phyloP scores from a whole-genome alignment of 2,888 invertebrate genomes.

The Gortyna flavago region DNA sequence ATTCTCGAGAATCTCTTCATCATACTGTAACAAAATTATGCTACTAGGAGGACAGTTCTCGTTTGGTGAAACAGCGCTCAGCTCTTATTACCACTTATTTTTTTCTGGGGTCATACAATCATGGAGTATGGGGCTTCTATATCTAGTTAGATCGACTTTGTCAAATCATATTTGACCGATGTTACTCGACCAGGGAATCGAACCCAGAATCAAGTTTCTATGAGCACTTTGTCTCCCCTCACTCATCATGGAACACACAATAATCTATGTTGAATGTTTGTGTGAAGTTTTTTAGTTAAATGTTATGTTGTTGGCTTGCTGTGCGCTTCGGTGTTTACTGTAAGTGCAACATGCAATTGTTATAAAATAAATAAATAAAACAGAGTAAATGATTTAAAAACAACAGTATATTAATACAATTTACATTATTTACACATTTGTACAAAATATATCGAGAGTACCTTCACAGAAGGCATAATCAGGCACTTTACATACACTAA shows the following conservation, averaged over 20 bases:
- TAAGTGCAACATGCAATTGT: no score
- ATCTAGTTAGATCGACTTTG: no score
- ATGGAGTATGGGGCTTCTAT: neutral
- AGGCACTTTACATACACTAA: slow-evolving; percentile 70
- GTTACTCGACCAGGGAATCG: slow-evolving; percentile 2
- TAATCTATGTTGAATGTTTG: no score
- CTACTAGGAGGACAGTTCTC: neutral
- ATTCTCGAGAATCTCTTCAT: neutral
- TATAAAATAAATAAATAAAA: no score
- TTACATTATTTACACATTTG: slow-evolving; percentile 86
- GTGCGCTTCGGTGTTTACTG: no score
- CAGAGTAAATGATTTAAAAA: slow-evolving; percentile 76
- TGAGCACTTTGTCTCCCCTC: neutral
- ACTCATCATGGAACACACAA: slow-evolving; percentile 37
- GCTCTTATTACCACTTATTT: neutral
- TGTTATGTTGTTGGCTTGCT: no score
- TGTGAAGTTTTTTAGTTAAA: no score
- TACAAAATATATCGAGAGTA: slow-evolving; percentile 80
- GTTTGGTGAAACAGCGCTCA: no score
- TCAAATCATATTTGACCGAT: neutral
- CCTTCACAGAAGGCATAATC: slow-evolving; percentile 88
- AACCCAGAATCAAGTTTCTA: neutral
- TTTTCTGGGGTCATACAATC: neutral
- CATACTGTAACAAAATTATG: neutral
- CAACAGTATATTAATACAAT: slow-evolving; percentile 85